Percentiles rank a stretch among this genome's conserved stretches.
These are phyloP conservation scores for Wiebesia pumilae DNA, from an alignment of 1,140 invertebrate species.

Conservation along the genomic window DNA sequence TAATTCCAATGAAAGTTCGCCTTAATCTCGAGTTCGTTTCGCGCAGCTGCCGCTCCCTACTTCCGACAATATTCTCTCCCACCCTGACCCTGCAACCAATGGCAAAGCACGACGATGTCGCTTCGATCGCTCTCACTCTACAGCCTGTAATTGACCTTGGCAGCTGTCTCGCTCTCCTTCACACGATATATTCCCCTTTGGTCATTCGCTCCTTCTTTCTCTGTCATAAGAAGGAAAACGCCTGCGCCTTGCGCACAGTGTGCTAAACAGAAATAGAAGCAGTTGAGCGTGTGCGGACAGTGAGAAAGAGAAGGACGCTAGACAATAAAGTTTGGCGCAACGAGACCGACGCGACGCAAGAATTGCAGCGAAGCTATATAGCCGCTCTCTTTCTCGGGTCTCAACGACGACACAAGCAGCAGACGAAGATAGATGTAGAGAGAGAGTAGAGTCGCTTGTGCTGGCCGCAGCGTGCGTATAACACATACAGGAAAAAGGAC, in stretches of 20 bases:
- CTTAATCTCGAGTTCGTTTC: neutral
- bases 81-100: neutral
- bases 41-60: neutral
- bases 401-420: neutral
- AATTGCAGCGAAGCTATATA: neutral
- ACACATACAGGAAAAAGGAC: constrained; percentile 9
- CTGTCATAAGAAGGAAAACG: neutral
- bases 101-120: neutral
- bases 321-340: constrained; percentile 5
- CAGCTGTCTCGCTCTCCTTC: constrained; percentile 5
- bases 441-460: constrained; percentile 6
- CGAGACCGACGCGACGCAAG: constrained; percentile 15
- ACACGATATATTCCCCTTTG: neutral
- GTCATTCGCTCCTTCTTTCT: neutral
- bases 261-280: constrained; percentile 17
- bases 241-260: neutral
- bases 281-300: neutral
- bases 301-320: constrained; percentile 32
- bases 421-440: constrained; percentile 36
- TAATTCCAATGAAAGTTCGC: neutral
- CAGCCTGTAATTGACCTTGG: constrained; percentile 22
- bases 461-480: neutral
- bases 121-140: constrained; percentile 35
- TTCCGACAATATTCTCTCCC: neutral
- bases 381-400: constrained; percentile 11